Evolutionary conservation across 2,888 invertebrate genomes (phyloP).

Genomic region (Nomada goodeniana): DNA sequence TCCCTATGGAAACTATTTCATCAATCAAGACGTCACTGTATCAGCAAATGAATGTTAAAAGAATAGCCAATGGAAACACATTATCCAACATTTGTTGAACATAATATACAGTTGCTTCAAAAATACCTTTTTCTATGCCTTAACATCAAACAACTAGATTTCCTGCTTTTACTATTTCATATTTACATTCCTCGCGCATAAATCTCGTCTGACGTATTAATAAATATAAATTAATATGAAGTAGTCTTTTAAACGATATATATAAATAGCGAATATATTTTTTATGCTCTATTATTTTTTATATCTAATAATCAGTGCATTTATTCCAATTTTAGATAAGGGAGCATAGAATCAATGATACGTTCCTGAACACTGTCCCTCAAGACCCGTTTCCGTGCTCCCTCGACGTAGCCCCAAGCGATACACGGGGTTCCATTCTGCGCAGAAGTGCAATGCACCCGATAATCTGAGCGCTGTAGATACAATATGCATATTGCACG

Average conservation of each 20-base stretch:
- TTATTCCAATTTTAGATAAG: neutral
- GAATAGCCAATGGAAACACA: neutral
- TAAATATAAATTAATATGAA: neutral
- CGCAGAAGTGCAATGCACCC: slow-evolving; percentile 72
- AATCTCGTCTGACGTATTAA: neutral
- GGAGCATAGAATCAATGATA: slow-evolving; percentile 12
- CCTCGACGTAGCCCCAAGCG: slow-evolving; percentile 63
- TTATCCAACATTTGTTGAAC: neutral
- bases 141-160: neutral
- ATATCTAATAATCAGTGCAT: neutral
- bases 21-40: neutral
- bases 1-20: no score
- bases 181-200: neutral
- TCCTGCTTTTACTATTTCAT: neutral
- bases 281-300: neutral
- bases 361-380: slow-evolving; percentile 62
- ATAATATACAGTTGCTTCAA: neutral
- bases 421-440: slow-evolving; percentile 66
- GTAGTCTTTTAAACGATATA: neutral
- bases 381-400: slow-evolving; percentile 73
- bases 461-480: slow-evolving; percentile 54
- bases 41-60: neutral
- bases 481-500: slow-evolving; percentile 38
- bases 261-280: neutral
- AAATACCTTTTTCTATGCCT: no score